Base-by-base conservation (phyloP, 2,888 invertebrate species). In the Anticlea derivata region DNA sequence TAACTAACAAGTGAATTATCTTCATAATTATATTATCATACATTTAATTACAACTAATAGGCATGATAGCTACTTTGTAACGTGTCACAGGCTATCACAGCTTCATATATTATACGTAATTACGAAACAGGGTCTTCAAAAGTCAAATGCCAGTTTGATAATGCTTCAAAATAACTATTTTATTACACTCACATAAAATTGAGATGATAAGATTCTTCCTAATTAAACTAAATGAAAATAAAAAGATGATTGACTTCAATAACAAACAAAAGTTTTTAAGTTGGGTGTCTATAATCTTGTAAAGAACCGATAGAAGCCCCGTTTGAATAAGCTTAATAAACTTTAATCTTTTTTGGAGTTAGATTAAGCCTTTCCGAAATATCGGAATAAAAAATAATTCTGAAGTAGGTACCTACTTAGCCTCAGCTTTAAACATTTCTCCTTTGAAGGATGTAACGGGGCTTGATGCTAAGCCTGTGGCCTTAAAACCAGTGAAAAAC, bases 41-140 rank as follows among this genome's bases (percentile, higher is more conserved):
- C 52, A 60, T 69, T 73, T 86, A 87, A 88, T 87, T 87, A 86
- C 78, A 73, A 68, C 83, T 86, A 88, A 88, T 87, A 76, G 66
- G 53, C 10, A 37, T 55, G 83, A 84, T 84, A 75, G 77, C 65
- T 59, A 87, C 88, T 77, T 60, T 77, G 87, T 87, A 52, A 40
- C 17, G 51, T 59, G 65, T 65, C 57, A 58, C 40, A 65, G 71
- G 73, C 60, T 75, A 75, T 77, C 76, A 34, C 54, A n/a, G 17
- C 29, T 47, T 35, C 39, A 31, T 48, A 20, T 22, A 55, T 63
- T 65, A 70, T 73, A 74, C 63, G 66, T 73, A 74, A 76, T 65
- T 61, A 61, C 8, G 58, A 61, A 61, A 61, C 48, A 46, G 27
- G 61, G 61, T 48, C 54, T 45, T 23, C 7, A 6, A 5, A 30